These are phyloP conservation scores for Tupaia tana DNA, from an alignment of 2,113 vertebrate species.

Conservation along the genomic window DNA sequence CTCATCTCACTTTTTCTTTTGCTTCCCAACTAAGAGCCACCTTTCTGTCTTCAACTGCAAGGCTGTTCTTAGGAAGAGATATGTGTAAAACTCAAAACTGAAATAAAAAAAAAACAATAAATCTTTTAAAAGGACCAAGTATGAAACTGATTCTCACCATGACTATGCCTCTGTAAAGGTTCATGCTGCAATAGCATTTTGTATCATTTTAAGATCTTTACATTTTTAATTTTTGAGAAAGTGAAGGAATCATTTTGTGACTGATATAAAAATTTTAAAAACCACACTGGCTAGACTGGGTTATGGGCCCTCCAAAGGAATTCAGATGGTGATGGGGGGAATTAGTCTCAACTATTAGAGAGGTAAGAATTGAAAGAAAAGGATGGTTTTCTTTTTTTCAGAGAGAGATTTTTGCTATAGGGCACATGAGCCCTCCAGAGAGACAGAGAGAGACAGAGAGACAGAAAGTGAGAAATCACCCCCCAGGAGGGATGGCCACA, in stretches of 20 bases:
- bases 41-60: constrained; percentile 14
- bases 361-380: not conserved
- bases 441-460: no score
- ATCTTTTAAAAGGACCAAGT: not conserved
- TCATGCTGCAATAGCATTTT: not conserved
- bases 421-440: no score
- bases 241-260: constrained; percentile 35
- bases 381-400: not conserved
- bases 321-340: not conserved
- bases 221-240: not conserved
- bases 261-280: constrained; percentile 41
- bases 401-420: no score
- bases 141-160: not conserved
- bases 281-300: not conserved
- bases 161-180: not conserved
- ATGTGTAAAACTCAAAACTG: not conserved
- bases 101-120: not conserved
- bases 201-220: not conserved
- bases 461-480: no score
- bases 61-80: not conserved
- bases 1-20: constrained; percentile 56
- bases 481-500: no score
- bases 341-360: not conserved
- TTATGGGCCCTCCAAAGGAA: not conserved
- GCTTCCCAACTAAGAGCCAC: constrained; percentile 35